Percentiles rank a stretch among this genome's conserved stretches.
These are phyloP conservation scores for Hydraecia micacea DNA, from an alignment of 2,888 invertebrate species.

Conservation along the genomic window DNA sequence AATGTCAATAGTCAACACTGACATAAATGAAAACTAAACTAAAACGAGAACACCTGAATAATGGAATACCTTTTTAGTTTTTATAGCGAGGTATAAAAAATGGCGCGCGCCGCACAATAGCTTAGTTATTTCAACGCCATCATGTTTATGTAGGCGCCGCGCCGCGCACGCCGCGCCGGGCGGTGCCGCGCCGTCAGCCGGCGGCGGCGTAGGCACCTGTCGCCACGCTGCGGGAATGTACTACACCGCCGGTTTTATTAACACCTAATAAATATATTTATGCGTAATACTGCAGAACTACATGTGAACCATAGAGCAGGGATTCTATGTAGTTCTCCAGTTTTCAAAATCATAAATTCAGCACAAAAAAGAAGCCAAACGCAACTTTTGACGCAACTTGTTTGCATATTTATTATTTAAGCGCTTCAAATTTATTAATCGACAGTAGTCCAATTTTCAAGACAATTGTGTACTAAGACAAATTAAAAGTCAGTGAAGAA, in stretches of 20 bases:
- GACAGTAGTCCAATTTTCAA: constrained; percentile 14
- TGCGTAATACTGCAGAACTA: not conserved
- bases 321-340: no score
- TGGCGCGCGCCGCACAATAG: constrained; percentile 27
- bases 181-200: not conserved
- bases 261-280: constrained; percentile 30
- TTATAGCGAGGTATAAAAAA: constrained; percentile 37
- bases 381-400: constrained; percentile 1
- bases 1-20: constrained; percentile 41
- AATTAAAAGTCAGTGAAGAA: constrained; percentile 33
- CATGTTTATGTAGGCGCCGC: constrained; percentile 18
- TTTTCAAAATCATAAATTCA: constrained; percentile 3
- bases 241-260: constrained; percentile 14
- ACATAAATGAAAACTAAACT: constrained; percentile 44
- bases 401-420: constrained; percentile 22
- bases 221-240: not conserved
- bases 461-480: constrained; percentile 24
- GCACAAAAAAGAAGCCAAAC: not conserved
- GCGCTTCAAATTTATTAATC: constrained; percentile 6
- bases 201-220: not conserved
- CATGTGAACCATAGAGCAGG: no score
- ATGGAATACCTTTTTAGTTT: constrained; percentile 48
- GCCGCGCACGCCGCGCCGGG: not conserved
- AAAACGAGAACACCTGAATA: constrained; percentile 42
- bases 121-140: constrained; percentile 41